Evolutionary conservation across 2,888 invertebrate genomes (phyloP), one percentile per base, ranked within the genome.

Genomic region (Apocheima hispidaria): DNA sequence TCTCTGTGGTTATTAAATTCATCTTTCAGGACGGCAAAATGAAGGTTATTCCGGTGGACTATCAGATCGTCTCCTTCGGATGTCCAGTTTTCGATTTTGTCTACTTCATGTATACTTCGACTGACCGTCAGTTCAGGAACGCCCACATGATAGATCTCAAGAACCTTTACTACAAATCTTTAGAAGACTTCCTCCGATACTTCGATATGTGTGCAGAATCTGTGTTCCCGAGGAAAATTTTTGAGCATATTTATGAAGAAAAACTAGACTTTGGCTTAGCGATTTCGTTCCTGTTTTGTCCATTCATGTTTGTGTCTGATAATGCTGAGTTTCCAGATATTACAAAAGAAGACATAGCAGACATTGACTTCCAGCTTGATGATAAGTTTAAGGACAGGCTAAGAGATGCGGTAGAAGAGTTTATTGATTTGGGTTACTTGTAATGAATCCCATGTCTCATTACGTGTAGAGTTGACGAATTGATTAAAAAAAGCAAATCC

Each of bases 351-450:
- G 60, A 68, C n/a, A 10, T 78, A 7, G 26, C 59, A 7, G 70
- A 72, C 9, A 18, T 76, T 1, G 54, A 64, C 0, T 63, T 79
- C 2, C 70, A 60, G 6, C 28, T 77, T 1, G 71, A 80, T 57
- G 70, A 71, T 5, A 68, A 60, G 20, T 77, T 70, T 50, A 72
- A 69, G 4, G 68, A 69, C 0, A 75, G 75, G 14, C 55, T 82
- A 20, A 57, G 58, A 10, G 82, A 73, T 4, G 66, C 74, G 4
- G 60, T 83, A 14, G 72, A 81, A 46, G 83, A 84, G 43, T 82
- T 78, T 58, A 66, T 78, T 21, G 70, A 75, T 4, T 71, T 73
- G 61, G 80, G 79, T 2, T 67, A 54, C 44, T 44, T 74, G 20
- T 69, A 57, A 54, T n/a, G 12, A 1, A 35, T 4, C 4, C 1